Percentiles rank a stretch among this genome's conserved stretches.
phyloP scores from a whole-genome alignment of 1,140 invertebrate genomes.

The Parapsyche elsis region DNA sequence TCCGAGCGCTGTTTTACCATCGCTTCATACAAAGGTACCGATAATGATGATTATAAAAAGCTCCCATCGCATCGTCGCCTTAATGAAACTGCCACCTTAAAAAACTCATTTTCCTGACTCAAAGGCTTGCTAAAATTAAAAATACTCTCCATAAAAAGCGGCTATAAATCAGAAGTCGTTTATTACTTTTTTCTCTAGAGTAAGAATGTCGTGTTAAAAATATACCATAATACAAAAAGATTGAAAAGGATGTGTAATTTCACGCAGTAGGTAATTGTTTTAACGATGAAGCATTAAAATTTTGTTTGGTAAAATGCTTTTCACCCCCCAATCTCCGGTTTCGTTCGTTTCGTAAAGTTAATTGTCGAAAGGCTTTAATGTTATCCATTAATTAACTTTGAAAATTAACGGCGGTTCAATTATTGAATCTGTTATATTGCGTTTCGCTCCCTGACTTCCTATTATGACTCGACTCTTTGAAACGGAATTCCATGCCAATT shows the following conservation, averaged over 20 bases:
- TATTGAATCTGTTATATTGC: background rate
- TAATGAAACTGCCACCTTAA: background rate
- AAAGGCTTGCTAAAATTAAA: background rate
- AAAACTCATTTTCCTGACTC: background rate
- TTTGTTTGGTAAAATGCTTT: too few species aligned
- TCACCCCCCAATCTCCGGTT: too few species aligned
- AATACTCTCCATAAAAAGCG: background rate
- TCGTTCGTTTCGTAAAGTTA: background rate
- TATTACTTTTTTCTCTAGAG: background rate
- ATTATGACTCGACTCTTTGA: background rate
- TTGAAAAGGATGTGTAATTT: too few species aligned
- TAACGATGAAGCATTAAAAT: too few species aligned
- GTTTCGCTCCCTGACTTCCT: background rate
- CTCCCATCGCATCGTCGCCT: background rate
- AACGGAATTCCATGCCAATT: background rate
- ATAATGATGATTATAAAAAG: background rate
- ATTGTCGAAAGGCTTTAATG: conserved; percentile 13
- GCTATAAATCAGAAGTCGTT: background rate
- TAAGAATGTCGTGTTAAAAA: too few species aligned
- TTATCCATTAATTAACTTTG: conserved; percentile 4
- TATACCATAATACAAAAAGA: too few species aligned
- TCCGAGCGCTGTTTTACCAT: background rate
- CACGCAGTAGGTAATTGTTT: too few species aligned
- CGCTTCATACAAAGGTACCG: background rate
- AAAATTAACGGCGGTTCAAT: conserved; percentile 8